These are phyloP conservation scores for Drosophila atripex DNA, from an alignment of 2,888 invertebrate genomes.

Conservation along the genomic window DNA sequence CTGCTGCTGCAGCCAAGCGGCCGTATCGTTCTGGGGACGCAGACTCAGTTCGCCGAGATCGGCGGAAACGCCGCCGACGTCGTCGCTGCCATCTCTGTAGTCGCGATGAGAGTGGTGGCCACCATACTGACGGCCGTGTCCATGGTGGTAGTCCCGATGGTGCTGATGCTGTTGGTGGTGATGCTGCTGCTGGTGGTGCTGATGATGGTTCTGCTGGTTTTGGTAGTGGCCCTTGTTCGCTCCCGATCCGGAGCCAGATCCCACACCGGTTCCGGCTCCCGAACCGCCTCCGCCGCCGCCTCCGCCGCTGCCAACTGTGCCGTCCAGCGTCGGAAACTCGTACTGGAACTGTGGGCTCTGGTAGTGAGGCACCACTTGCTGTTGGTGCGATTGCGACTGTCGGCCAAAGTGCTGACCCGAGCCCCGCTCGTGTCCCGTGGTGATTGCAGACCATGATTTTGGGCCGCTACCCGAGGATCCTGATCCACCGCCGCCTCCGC, in stretches of 20 bases:
- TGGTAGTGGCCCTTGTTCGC: constrained; percentile 65
- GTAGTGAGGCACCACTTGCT: constrained; percentile 87
- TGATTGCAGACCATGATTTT: constrained; percentile 87
- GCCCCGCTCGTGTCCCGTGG: constrained; percentile 84
- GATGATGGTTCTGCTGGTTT: constrained; percentile 67
- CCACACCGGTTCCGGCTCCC: constrained; percentile 43
- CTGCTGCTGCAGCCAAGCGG: constrained; percentile 81
- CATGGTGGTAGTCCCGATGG: constrained; percentile 59
- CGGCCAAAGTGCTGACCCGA: constrained; percentile 58
- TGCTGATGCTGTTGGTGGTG: constrained; percentile 68
- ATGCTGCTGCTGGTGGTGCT: constrained; percentile 58
- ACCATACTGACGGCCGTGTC: constrained; percentile 52
- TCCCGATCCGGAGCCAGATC: constrained; percentile 29
- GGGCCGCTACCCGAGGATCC: constrained; percentile 83
- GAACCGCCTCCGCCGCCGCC: constrained; percentile 70
- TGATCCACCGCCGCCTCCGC: constrained; percentile 37
- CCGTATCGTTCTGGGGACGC: constrained; percentile 83
- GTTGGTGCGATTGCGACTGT: constrained; percentile 41
- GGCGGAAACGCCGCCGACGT: constrained; percentile 59
- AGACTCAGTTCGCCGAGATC: constrained; percentile 80
- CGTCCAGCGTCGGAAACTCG: constrained; percentile 95
- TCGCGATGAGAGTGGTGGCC: constrained; percentile 62
- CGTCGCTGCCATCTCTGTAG: constrained; percentile 84
- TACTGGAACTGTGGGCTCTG: constrained; percentile 96
- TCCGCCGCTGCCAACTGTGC: constrained; percentile 84